phyloP scores from a whole-genome alignment of 1,140 invertebrate genomes.

The Halotydeus destructor region DNA sequence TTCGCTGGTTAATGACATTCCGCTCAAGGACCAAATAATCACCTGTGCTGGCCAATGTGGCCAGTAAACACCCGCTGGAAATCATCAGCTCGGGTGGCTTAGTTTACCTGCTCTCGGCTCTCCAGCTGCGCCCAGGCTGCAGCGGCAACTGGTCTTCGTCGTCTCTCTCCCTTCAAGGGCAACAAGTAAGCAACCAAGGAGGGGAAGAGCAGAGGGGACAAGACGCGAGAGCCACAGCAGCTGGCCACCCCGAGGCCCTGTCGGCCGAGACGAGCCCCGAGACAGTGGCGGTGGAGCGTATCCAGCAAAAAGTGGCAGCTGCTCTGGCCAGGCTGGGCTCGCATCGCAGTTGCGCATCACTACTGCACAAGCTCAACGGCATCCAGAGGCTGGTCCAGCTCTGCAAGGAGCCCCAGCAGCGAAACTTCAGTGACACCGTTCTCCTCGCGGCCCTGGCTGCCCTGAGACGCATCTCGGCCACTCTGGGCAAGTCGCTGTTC shows the following conservation, averaged over 20 bases:
- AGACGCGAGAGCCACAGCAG: background rate
- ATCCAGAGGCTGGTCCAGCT: constrained; percentile 46
- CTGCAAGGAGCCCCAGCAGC: constrained; percentile 41
- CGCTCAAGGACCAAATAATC: constrained; percentile 31
- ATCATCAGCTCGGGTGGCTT: constrained; percentile 38
- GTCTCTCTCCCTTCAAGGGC: too few species aligned
- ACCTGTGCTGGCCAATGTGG: constrained; percentile 58
- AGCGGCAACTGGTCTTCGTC: too few species aligned
- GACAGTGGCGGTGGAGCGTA: constrained; percentile 41
- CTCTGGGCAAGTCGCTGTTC: constrained; percentile 29
- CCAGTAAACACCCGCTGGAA: constrained; percentile 32
- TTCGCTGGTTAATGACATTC: constrained; percentile 3
- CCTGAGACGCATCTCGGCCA: constrained; percentile 38
- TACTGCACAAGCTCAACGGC: constrained; percentile 17
- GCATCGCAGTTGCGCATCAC: constrained; percentile 29
- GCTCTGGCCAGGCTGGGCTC: constrained; percentile 57
- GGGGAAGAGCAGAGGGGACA: background rate
- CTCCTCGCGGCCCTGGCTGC: constrained; percentile 48
- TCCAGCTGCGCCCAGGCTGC: constrained; percentile 31
- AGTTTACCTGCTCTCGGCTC: constrained; percentile 48
- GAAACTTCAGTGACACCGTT: constrained; percentile 47
- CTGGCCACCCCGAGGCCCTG: background rate
- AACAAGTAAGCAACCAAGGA: too few species aligned
- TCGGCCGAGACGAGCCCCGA: constrained; percentile 19
- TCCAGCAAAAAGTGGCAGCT: constrained; percentile 65